Evolutionary conservation across 2,113 vertebrate species (phyloP), one percentile per base, ranked within the genome.

Genomic region (Amphiprion ocellaris): DNA sequence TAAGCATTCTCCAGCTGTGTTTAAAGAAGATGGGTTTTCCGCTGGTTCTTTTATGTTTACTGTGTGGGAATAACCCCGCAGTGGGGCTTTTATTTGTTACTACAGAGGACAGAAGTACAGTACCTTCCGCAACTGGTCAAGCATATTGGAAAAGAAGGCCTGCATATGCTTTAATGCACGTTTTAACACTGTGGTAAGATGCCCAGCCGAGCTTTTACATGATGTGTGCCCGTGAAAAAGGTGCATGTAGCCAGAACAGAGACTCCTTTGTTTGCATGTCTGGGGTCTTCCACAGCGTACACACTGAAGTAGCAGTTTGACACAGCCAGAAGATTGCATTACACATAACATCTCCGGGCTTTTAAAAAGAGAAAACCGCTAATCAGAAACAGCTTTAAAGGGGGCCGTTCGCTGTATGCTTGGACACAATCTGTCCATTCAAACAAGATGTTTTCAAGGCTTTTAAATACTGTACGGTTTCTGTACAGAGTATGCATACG

Each of bases 341-440:
- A 91, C 92, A 90, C 90, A 90, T 93, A 91, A 92, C 88, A 92
- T 93, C 89, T 90, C 88, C 81, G 80, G 55, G 73, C 80, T 89
- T 90, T 90, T 83, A 87, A 88, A 88, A 84, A 81, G 73, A 87
- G 78, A 90, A 89, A 89, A 85, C 85, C 87, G 14, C 91, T 92
- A 93, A 93, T 91, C 84, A 92, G 88, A 90, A 92, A 82, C 91
- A 92, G 91, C 83, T 90, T 90, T 85, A 81, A 87, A 89, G 81
- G 77, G 33, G 74, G 77, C 67, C 63, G 44, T 78, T 82, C 78
- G 83, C 83, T 90, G 76, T 89, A 83, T 67, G 82, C 86, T 89
- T 69, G 62, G 82, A 87, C 64, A 88, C 88, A 91, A 77, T 88
- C 82, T 83, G 81, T 82, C 85, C 81, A 86, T 90, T 92, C 84